phyloP scores from a whole-genome alignment of 2,113 vertebrate genomes.

The Tragulus kanchil region DNA sequence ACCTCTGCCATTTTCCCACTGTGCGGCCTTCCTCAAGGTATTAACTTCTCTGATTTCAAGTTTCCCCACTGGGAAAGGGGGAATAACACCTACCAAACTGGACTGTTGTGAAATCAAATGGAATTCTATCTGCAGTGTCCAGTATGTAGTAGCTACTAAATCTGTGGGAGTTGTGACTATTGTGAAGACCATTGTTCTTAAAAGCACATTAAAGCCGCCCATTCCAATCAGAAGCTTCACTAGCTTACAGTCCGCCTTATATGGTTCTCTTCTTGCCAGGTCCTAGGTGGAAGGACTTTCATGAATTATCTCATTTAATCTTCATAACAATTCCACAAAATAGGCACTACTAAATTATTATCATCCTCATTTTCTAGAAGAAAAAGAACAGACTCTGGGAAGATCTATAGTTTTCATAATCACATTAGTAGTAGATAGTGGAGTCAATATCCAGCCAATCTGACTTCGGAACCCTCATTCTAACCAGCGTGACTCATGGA shows the following conservation, averaged over 20 bases:
- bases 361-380: not conserved
- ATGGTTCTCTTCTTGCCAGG: not conserved
- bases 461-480: not conserved
- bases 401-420: not conserved
- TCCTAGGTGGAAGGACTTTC: not conserved
- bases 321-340: not conserved
- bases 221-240: not conserved
- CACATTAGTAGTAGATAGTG: not conserved
- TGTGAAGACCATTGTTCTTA: not conserved
- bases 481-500: not conserved
- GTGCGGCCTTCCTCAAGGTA: not conserved
- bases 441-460: not conserved
- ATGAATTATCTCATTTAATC: not conserved
- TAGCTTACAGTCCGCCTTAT: not conserved
- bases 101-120: constrained; percentile 35
- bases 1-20: constrained; percentile 36
- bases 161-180: not conserved
- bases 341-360: not conserved
- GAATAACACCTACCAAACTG: not conserved
- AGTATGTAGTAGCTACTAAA: not conserved
- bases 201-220: not conserved
- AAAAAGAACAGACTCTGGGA: not conserved
- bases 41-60: constrained; percentile 16
- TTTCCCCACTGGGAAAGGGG: not conserved
- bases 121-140: constrained; percentile 6